Evolutionary conservation across 1,140 invertebrate species (phyloP), one percentile per base, ranked within the genome.

Genomic region (Helicoverpa armigera): DNA sequence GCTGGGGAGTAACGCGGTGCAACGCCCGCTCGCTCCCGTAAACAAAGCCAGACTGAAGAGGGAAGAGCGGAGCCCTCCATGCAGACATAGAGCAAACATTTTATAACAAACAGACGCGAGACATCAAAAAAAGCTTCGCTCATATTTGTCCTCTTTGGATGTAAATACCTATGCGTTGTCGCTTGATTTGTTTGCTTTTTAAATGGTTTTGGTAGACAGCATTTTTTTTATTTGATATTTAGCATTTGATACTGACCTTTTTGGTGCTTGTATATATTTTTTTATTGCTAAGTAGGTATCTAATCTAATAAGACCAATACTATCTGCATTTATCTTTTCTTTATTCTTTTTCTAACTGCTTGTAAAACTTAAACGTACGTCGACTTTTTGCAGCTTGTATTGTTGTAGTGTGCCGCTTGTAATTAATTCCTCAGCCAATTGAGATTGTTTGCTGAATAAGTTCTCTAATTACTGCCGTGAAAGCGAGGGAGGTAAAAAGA

Each of bases 41-140:
- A 90, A 94, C 92, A 93, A 92, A 92, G 90, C 84, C 86, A 81
- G 89, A 94, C 92, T 94, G 91, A 83, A 87, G 88, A 65, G 82
- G 88, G 88, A 86, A 88, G 90, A 85, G 23, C 29, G 87, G 86
- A 90, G 87, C 88, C 90, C 90, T 92, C 84, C 73, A 72, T 83
- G 82, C 77, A 83, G 77, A 60, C 90, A 92, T 80, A 92, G 89
- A 92, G 85, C 83, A 91, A 86, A 85, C 80, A 86, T 82, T 80
- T 83, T 54, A 61, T 50, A 63, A 63, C 65, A 81, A 82, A 78
- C 83, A 84, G 79, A 82, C 75, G 79, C 60, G 82, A 65, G 73
- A 61, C 67, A 80, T 69, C 72, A 82, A 81, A 85, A 84, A 85
- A 85, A 81, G 60, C 69, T 74, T 11, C 18, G 56, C 43, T 72